Percentiles rank a stretch among this genome's conserved stretches.
Evolutionary conservation across 2,797 vertebrate genomes (phyloP).

Genomic region (Tympanoctomys barrerae): DNA sequence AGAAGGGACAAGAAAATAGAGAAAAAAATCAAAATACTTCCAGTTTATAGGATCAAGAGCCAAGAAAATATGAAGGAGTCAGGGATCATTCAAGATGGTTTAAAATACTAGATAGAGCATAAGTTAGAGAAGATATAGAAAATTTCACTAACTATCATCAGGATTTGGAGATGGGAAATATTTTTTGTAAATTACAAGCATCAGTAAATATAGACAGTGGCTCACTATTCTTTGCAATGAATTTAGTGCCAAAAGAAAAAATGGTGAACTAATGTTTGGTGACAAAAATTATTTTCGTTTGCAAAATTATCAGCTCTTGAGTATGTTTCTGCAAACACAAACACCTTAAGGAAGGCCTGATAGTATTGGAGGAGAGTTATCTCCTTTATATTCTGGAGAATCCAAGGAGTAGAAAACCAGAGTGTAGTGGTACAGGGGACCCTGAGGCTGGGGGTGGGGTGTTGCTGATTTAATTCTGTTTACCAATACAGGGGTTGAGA

Average conservation of each 20-base stretch:
- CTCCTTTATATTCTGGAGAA: not conserved
- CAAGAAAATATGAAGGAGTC: not conserved
- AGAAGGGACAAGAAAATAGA: not conserved
- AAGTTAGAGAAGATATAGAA: not conserved
- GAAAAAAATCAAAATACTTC: not conserved
- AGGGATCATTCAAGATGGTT: not conserved
- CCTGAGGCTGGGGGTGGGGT: accelerated
- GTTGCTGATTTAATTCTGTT: not conserved
- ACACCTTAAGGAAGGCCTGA: not conserved
- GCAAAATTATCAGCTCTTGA: not conserved
- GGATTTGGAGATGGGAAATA: not conserved
- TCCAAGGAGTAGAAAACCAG: not conserved
- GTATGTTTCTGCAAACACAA: not conserved
- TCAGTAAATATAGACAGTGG: not conserved
- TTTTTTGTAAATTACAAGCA: not conserved
- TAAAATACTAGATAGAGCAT: not conserved
- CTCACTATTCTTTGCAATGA: not conserved
- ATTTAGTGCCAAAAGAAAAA: slow-evolving; percentile 25
- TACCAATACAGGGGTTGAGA: not conserved
- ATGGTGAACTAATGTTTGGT: not conserved
- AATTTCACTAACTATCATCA: slow-evolving; percentile 32
- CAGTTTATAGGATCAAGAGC: not conserved
- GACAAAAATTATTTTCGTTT: slow-evolving; percentile 57
- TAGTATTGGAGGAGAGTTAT: not conserved
- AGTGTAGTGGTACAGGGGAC: not conserved